These are phyloP conservation scores for Drosophila paranaensis DNA, from an alignment of 2,888 invertebrate genomes.

Conservation along the genomic window DNA sequence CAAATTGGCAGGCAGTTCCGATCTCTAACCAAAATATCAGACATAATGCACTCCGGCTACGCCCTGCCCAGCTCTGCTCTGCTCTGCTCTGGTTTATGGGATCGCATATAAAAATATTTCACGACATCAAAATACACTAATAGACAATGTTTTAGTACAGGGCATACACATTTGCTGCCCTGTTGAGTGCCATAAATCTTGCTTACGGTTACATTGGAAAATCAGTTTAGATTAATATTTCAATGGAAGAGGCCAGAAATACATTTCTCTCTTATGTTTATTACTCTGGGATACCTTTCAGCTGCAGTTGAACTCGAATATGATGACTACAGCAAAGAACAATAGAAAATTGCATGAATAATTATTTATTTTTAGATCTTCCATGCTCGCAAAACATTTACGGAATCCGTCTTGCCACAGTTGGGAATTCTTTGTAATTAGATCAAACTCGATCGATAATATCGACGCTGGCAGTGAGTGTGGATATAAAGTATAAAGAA, in stretches of 20 bases:
- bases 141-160: constrained; percentile 37
- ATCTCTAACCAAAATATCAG: constrained; percentile 42
- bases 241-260: background rate
- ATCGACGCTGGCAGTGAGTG: background rate
- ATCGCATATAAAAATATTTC: constrained; percentile 20
- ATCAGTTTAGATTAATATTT: constrained; percentile 8
- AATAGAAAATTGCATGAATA: background rate
- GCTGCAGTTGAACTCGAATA: background rate
- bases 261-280: background rate
- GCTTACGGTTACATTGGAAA: background rate
- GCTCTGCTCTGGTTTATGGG: constrained; percentile 6
- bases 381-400: background rate
- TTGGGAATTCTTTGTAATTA: background rate
- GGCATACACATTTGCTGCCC: constrained; percentile 36
- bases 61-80: constrained; percentile 13
- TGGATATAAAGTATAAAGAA: background rate
- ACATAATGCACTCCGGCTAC: constrained; percentile 40
- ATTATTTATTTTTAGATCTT: background rate
- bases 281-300: background rate
- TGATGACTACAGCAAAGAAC: too few species aligned
- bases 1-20: constrained; percentile 58
- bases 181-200: constrained; percentile 48
- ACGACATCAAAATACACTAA: constrained; percentile 45
- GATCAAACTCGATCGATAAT: background rate
- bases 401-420: background rate